Conservation (phyloP, 2,888 invertebrate genomes). For the Stenodera caucasica region DNA sequence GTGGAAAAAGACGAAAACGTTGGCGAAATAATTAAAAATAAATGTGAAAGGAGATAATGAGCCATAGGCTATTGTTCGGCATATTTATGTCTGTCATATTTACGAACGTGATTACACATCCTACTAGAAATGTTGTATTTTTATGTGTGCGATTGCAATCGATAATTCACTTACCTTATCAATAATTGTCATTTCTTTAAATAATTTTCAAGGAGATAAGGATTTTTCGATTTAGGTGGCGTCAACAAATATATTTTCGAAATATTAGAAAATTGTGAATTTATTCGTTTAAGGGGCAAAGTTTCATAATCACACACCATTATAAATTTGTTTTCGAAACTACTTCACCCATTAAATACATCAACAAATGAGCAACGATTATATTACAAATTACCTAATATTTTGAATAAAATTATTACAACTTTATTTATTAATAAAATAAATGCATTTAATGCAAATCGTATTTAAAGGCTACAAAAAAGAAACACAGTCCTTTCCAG, state of each 20-base stretch:
- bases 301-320: slow-evolving; percentile 23
- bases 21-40: too few relatives aligned
- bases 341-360: slow-evolving; percentile 30
- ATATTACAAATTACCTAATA: slow-evolving; percentile 29
- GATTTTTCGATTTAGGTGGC: not conserved
- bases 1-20: too few relatives aligned
- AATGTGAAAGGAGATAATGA: not conserved
- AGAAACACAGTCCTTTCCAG: slow-evolving; percentile 25
- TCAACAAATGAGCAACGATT: slow-evolving; percentile 35
- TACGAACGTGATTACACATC: not conserved
- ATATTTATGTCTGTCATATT: not conserved
- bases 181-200: not conserved
- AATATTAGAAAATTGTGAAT: slow-evolving; percentile 25
- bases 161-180: not conserved
- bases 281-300: slow-evolving; percentile 16
- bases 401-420: slow-evolving; percentile 13
- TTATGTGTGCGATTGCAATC: not conserved
- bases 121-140: not conserved
- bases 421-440: slow-evolving; percentile 24
- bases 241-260: not conserved
- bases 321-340: not conserved
- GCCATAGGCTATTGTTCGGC: not conserved
- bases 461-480: slow-evolving; percentile 15
- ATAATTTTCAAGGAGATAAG: not conserved
- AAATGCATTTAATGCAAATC: slow-evolving; percentile 41